Evolutionary conservation across 2,113 vertebrate genomes (phyloP).

Genomic region (Oryzias javanicus): DNA sequence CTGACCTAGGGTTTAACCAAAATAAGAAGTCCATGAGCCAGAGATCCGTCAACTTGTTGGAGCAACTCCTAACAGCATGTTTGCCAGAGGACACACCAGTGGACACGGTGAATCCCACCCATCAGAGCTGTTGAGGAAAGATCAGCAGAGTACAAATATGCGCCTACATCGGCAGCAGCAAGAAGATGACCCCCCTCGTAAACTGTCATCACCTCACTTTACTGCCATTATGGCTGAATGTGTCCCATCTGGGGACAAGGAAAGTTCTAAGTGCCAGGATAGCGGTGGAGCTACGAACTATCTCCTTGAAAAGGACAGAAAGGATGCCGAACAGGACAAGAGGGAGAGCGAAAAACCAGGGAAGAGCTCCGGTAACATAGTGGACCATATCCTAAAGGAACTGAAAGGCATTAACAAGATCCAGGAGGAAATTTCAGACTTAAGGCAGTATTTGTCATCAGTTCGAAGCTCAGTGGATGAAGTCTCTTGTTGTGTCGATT

Average conservation of each 20-base stretch:
- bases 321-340: slow-evolving; percentile 34
- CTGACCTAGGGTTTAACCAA: slow-evolving; percentile 17
- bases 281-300: slow-evolving; percentile 52
- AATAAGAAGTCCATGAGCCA: slow-evolving; percentile 25
- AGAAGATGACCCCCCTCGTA: slow-evolving; percentile 71
- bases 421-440: slow-evolving; percentile 93
- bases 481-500: slow-evolving; percentile 93
- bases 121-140: slow-evolving; percentile 63
- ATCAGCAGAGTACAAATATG: slow-evolving; percentile 70
- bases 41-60: slow-evolving; percentile 29
- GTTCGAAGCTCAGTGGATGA: slow-evolving; percentile 95
- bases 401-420: slow-evolving; percentile 94
- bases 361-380: slow-evolving; percentile 70
- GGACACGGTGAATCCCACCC: slow-evolving; percentile 74
- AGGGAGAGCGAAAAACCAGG: slow-evolving; percentile 36
- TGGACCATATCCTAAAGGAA: slow-evolving; percentile 94
- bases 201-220: slow-evolving; percentile 64
- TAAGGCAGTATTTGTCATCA: slow-evolving; percentile 87
- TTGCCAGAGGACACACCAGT: slow-evolving; percentile 78
- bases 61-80: slow-evolving; percentile 69
- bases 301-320: slow-evolving; percentile 35
- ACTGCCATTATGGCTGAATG: slow-evolving; percentile 38
- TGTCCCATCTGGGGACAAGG: slow-evolving; percentile 29
- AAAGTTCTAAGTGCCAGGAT: slow-evolving; percentile 48
- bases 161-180: slow-evolving; percentile 67